Conservation (phyloP, 2,113 vertebrate genomes). For the Cinclus mexicanus region DNA sequence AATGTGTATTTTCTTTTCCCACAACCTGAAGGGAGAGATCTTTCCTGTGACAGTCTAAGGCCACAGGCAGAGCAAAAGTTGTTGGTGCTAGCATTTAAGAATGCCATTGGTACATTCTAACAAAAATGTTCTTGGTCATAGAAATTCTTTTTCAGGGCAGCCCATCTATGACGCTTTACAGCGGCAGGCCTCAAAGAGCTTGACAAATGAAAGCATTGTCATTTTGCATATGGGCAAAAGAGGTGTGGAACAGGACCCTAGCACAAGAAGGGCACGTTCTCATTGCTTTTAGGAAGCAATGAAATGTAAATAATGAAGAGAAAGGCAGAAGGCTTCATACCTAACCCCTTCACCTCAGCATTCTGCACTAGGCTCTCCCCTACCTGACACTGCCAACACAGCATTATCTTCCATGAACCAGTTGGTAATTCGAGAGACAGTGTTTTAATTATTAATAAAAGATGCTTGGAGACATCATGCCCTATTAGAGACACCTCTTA, state of each 20-base stretch:
- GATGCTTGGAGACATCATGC: conserved; percentile 51
- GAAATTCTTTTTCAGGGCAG: neutral
- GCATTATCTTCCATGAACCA: conserved; percentile 35
- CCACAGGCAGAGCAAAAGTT: neutral
- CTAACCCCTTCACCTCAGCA: neutral
- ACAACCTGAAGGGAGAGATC: neutral
- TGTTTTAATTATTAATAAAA: conserved; percentile 74
- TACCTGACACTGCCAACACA: conserved; percentile 41
- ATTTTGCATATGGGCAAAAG: neutral
- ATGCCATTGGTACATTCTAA: neutral
- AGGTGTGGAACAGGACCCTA: neutral
- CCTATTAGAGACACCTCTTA: conserved; percentile 57
- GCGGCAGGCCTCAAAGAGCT: neutral
- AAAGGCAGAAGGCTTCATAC: conserved; percentile 12
- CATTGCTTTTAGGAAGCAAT: neutral
- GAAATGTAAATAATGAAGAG: conserved; percentile 35
- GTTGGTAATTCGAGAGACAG: conserved; percentile 53
- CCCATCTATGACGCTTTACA: neutral
- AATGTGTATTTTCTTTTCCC: neutral
- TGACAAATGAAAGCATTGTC: neutral
- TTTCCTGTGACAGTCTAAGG: neutral
- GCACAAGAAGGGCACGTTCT: neutral
- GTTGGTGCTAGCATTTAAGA: neutral
- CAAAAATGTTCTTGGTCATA: neutral
- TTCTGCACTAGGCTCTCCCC: conserved; percentile 43